phyloP scores from a whole-genome alignment of 2,113 vertebrate genomes.

The Mustelus asterias region DNA sequence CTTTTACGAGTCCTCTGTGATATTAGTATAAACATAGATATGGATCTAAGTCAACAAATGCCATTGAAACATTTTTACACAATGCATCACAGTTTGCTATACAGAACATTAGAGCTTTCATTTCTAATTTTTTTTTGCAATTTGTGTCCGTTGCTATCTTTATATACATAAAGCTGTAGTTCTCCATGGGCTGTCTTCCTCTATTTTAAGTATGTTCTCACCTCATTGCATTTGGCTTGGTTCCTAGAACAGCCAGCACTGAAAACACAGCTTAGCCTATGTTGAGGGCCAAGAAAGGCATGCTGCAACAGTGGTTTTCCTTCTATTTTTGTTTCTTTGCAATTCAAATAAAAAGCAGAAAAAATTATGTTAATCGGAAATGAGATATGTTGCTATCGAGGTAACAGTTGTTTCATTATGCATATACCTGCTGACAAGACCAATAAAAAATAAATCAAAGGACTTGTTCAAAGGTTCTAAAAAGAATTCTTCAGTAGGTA shows the following conservation, averaged over 20 bases:
- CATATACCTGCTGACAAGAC: background rate
- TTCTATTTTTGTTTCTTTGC: background rate
- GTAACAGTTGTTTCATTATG: background rate
- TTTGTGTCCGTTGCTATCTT: background rate
- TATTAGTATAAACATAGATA: conserved; percentile 7
- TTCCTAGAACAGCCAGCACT: background rate
- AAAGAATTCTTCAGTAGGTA: background rate
- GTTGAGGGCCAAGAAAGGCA: background rate
- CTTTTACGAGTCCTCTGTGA: background rate
- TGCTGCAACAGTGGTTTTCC: background rate
- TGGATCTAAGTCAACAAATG: conserved; percentile 7
- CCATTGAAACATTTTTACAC: background rate
- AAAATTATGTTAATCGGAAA: background rate
- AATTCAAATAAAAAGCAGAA: background rate
- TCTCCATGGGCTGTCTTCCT: background rate
- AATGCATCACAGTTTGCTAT: background rate
- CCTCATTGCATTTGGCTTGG: background rate
- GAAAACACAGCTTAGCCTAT: background rate
- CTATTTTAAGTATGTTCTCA: conserved; percentile 10
- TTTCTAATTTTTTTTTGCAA: background rate
- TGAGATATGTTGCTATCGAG: background rate
- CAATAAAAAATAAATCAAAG: background rate
- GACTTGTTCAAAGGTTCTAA: background rate
- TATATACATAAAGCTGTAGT: background rate
- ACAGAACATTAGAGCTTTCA: background rate